Evolutionary conservation across 2,888 invertebrate species (phyloP), one percentile per base, ranked within the genome.

Genomic region (Sphecodes monilicornis): DNA sequence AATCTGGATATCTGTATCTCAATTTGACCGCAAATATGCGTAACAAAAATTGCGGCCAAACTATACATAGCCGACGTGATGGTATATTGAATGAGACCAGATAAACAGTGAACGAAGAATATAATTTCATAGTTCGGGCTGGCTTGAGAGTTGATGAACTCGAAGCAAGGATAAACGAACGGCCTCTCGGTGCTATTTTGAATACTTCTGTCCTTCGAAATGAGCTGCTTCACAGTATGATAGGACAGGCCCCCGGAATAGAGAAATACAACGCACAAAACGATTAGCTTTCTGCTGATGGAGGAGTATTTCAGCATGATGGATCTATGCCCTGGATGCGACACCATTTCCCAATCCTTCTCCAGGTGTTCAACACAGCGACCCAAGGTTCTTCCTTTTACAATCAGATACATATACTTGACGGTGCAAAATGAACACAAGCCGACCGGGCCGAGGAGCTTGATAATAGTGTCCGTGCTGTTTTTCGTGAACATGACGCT

Each of bases 121-220:
- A 93, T 87, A 26, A 93, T 90, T 70, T 93, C 91, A 82, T 92
- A 93, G 1, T 80, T 68, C 0, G 91, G 91, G 57, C 76, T 89
- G 13, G 60, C 64, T 54, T 90, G 85, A 0, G 85, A 74, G 74
- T 92, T 86, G 41, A 92, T 89, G 22, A 92, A 77, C 39, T 71
- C 60, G 60, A 82, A 81, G 1, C 74, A 41, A 0, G 82, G 82
- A 26, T 64, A 79, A 4, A 75, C 36, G 2, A 83, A 10, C 0
- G 76, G 39, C 75, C 3, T 64, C 32, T 6, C 26, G 16, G 72
- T 79, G 13, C 26, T 5, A 16, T 85, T 83, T 6, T 4, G 5
- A 22, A 18, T 4, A 29, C 16, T 13, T 36, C 1, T 64, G 11
- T 36, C 66, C 4, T 11, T 75, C 0, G 74, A 41, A 0, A 78